A percentile compares a stretch with the other conserved stretches of the same genome.
phyloP scores from a whole-genome alignment of 1,140 invertebrate species.

The Drosophila gunungcola region DNA sequence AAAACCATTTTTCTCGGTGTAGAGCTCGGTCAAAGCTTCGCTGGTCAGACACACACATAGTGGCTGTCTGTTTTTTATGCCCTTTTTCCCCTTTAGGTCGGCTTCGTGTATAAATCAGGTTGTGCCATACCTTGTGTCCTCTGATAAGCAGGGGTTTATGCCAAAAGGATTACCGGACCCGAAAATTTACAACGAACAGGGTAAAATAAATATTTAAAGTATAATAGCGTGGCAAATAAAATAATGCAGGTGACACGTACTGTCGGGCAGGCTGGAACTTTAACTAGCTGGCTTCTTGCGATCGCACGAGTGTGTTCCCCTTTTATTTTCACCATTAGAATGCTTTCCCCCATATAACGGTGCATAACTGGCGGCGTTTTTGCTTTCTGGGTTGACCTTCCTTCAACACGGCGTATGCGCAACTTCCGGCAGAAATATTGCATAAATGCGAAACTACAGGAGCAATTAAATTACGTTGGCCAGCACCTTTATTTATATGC shows the following conservation, averaged over 20 bases:
- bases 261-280: conserved; percentile 2
- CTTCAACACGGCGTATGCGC: conserved; percentile 61
- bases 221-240: background rate
- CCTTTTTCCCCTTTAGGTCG: conserved; percentile 1
- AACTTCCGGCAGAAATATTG: conserved; percentile 58
- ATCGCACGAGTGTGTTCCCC: background rate
- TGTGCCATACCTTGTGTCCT: conserved; percentile 25
- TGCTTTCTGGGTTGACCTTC: conserved; percentile 64
- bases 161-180: conserved; percentile 22
- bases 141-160: conserved; percentile 7
- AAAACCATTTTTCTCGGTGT: background rate
- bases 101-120: conserved; percentile 29
- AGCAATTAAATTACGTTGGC: conserved; percentile 71
- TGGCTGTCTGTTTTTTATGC: conserved; percentile 12
- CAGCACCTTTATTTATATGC: conserved; percentile 71
- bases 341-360: background rate
- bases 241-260: background rate
- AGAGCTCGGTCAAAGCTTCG: background rate
- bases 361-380: conserved; percentile 56
- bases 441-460: conserved; percentile 16
- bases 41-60: conserved; percentile 2
- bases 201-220: conserved; percentile 17
- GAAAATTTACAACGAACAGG: conserved; percentile 12
- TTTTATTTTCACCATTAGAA: conserved; percentile 14
- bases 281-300: conserved; percentile 25